phyloP scores from a whole-genome alignment of 2,113 vertebrate species.

The Festucalex cinctus region DNA sequence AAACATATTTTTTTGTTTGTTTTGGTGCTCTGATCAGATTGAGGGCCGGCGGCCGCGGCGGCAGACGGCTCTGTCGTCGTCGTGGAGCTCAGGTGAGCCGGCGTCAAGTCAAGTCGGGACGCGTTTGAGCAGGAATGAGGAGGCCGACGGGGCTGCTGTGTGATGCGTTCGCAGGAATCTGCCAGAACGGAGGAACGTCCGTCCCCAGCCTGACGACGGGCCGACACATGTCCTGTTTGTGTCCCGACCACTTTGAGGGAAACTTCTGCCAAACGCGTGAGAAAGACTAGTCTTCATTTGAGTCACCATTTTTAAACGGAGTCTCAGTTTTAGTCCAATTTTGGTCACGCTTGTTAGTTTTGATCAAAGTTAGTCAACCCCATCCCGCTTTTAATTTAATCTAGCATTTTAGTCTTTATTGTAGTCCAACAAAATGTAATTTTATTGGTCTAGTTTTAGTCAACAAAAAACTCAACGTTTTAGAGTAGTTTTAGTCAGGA shows the following conservation, averaged over 20 bases:
- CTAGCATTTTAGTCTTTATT: too few species aligned
- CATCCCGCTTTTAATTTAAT: too few species aligned
- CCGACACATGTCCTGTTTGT: conserved; percentile 55
- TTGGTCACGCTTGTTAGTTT: too few species aligned
- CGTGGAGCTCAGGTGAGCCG: conserved; percentile 36
- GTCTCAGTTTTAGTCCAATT: too few species aligned
- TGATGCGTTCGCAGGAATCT: conserved; percentile 25
- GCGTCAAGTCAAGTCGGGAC: background rate
- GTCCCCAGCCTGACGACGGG: background rate
- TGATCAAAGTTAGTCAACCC: too few species aligned
- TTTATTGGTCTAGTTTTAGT: too few species aligned
- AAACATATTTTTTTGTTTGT: background rate
- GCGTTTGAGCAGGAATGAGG: background rate
- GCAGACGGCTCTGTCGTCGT: background rate
- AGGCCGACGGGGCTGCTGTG: background rate
- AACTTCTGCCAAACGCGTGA: conserved; percentile 58
- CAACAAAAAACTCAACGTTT: too few species aligned
- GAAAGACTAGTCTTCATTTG: too few species aligned
- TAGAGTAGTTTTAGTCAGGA: too few species aligned
- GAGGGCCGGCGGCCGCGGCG: conserved; percentile 20
- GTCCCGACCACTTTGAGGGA: conserved; percentile 49
- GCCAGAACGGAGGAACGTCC: conserved; percentile 57
- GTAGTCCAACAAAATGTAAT: too few species aligned
- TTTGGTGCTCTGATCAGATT: background rate
- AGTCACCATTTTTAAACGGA: too few species aligned